Conservation (phyloP, 1,140 invertebrate genomes). For the Temnothorax nylanderi region DNA sequence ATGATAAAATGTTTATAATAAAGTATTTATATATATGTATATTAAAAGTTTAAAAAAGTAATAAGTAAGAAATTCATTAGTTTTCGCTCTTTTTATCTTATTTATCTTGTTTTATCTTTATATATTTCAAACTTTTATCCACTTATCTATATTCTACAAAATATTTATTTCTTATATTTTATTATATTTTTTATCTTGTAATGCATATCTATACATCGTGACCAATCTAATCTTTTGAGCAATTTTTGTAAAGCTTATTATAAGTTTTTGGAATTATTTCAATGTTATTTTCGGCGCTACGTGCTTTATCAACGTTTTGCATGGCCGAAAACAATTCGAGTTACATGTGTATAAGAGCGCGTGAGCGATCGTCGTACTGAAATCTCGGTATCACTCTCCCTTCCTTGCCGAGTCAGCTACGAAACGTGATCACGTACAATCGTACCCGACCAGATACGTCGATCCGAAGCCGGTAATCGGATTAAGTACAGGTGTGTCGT, state of each 20-base stretch:
- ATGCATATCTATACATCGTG: not conserved
- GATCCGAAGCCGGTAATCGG: conserved; percentile 64
- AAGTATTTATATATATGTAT: not conserved
- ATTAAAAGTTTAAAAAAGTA: not conserved
- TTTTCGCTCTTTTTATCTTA: not conserved
- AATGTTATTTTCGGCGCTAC: not conserved
- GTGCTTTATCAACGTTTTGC: conserved; percentile 11
- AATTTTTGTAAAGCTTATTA: not conserved
- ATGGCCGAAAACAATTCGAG: not conserved
- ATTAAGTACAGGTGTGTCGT: conserved; percentile 66
- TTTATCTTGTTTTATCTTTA: not conserved
- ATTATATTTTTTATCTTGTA: not conserved
- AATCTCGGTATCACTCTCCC: conserved; percentile 51
- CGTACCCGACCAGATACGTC: conserved; percentile 46
- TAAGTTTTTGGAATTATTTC: not conserved
- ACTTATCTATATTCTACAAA: not conserved
- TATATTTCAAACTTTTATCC: not conserved
- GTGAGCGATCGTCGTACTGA: conserved; percentile 1
- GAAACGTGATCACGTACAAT: conserved; percentile 53
- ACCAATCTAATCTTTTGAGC: not conserved
- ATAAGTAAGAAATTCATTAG: not conserved
- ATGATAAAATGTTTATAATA: conserved; percentile 1
- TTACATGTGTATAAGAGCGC: not conserved
- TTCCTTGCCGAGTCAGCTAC: not conserved
- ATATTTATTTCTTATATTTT: not conserved